Evolutionary conservation across 2,797 vertebrate genomes (phyloP), one percentile per base, ranked within the genome.

Genomic region (Hydrocynus forskahlii): DNA sequence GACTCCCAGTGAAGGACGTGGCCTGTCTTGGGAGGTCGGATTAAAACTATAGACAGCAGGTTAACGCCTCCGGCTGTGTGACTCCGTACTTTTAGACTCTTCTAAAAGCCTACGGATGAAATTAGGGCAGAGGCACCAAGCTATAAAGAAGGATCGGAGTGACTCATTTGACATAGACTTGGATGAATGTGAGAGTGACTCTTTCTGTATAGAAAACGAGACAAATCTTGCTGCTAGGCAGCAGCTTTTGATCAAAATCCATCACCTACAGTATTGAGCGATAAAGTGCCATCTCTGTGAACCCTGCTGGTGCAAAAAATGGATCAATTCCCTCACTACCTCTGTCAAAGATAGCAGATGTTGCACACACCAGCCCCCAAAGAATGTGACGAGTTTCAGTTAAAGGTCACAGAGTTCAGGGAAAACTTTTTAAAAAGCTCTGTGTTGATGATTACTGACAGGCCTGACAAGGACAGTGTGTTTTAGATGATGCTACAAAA

Each of bases 11-110:
- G 60, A 52, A 76, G 50, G 48, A 6, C 43, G 50, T 19, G 62
- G 8, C 17, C 59, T 12, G 62, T 19, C 54, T 48, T 21, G 48
- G 63, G 69, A 64, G 35, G 21, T 13, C 23, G 21, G 3, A 74
- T 74, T 74, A 68, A 75, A 75, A 74, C 16, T 7, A 69, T 43
- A 29, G 4, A 19, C 40, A 40, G 55, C 62, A 64, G 57, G 19
- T 50, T 79, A 7, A 71, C 17, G 60, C 50, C 38, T 67, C 62
- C 13, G 17, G 75, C 75, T 55, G 19, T 64, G 59, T 35, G 43
- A 29, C 68, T 76, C 59, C 35, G 16, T 62, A 25, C 40, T 48
- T 62, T 35, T 40, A 45, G 57, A 63, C 40, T 62, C 21, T 19
- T 29, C 68, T 2, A 14, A 7, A 29, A 52, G 8, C 14, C 48